Percentiles rank a stretch among this genome's conserved stretches.
phyloP scores from a whole-genome alignment of 2,888 invertebrate genomes.

The Notodonta ziczac region DNA sequence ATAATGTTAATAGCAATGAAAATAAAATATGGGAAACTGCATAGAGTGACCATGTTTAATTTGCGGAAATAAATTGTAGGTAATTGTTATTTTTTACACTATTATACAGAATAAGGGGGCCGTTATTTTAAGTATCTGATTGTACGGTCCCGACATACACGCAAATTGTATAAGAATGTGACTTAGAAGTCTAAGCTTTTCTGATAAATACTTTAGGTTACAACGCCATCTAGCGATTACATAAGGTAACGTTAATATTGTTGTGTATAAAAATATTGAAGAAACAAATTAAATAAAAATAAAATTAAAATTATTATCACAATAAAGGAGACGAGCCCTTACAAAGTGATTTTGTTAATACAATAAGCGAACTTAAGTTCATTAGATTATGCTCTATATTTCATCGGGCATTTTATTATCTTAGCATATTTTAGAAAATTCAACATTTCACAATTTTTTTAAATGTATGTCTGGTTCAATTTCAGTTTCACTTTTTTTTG shows the following conservation, averaged over 20 bases:
- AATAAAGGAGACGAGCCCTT: conserved; percentile 16
- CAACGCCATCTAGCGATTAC: conserved; percentile 17
- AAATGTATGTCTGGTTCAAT: conserved; percentile 10
- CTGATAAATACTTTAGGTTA: neutral
- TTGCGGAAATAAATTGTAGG: no score
- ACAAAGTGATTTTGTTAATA: conserved; percentile 6
- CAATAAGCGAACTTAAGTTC: conserved; percentile 5
- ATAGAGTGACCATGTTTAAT: no score
- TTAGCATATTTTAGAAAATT: conserved; percentile 17
- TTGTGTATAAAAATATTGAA: no score
- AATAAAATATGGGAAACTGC: no score
- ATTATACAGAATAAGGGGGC: neutral
- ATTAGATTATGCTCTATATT: conserved; percentile 17
- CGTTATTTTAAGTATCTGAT: neutral
- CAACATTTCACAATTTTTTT: conserved; percentile 11
- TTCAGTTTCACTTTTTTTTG: conserved; percentile 17
- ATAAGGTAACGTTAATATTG: neutral
- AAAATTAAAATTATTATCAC: neutral
- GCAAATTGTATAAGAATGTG: no score
- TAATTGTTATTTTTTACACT: neutral
- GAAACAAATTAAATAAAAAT: neutral
- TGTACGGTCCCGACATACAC: no score
- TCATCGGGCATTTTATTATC: conserved; percentile 32
- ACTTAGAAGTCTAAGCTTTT: neutral
- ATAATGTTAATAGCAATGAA: no score